Evolutionary conservation across 2,113 vertebrate species (phyloP).

Genomic region (Chiloscyllium plagiosum): DNA sequence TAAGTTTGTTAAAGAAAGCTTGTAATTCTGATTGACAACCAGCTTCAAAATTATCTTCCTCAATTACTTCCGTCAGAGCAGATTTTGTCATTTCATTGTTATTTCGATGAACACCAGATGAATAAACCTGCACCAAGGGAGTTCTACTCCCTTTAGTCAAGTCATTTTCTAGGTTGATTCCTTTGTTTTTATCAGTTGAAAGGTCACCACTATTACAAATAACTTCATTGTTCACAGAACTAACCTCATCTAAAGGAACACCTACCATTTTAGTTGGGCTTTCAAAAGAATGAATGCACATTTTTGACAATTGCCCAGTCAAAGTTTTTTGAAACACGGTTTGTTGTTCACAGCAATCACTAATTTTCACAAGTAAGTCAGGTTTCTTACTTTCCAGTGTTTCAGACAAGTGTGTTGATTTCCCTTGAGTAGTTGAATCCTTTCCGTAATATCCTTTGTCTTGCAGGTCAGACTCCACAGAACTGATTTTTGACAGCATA

Average conservation of each 20-base stretch:
- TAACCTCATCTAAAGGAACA: neutral
- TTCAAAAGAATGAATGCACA: constrained; percentile 5
- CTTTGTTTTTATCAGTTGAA: neutral
- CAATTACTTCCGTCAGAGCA: neutral
- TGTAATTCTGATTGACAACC: constrained; percentile 67
- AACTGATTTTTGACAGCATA: neutral
- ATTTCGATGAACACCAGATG: neutral
- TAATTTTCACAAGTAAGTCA: neutral
- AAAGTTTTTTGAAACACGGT: neutral
- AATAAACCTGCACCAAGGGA: constrained; percentile 1
- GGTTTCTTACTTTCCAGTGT: neutral
- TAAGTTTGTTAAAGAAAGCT: constrained; percentile 84
- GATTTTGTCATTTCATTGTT: neutral
- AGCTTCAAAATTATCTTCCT: constrained; percentile 9
- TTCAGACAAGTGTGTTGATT: neutral
- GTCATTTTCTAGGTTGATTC: neutral
- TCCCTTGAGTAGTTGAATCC: neutral
- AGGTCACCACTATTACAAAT: neutral
- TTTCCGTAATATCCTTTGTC: neutral
- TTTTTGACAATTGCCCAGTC: neutral
- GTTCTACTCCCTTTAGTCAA: neutral
- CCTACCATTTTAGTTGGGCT: neutral
- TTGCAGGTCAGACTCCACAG: neutral
- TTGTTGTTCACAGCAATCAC: neutral
- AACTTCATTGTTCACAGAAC: constrained; percentile 12